Evolutionary conservation across 2,888 invertebrate species (phyloP).

Genomic region (Phorcus lineatus): DNA sequence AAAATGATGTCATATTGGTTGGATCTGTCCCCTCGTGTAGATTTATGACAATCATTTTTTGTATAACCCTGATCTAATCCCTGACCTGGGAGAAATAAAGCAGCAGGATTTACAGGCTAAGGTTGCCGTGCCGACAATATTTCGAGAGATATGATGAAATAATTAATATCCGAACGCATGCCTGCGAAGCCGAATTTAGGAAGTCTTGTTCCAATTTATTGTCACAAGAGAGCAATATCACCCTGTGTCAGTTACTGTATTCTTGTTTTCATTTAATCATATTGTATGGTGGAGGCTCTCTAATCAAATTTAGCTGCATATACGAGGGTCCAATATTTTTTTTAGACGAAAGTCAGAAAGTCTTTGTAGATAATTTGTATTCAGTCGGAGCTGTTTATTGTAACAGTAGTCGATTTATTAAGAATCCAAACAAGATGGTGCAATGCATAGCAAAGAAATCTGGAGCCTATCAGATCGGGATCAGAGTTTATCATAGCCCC

Average conservation of each 20-base stretch:
- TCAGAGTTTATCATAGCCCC: slow-evolving; percentile 17
- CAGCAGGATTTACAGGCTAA: neutral
- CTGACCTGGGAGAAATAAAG: neutral
- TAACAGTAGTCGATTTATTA: neutral
- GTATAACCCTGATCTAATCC: neutral
- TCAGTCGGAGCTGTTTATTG: slow-evolving; percentile 1
- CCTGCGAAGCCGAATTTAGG: neutral
- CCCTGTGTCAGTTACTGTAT: neutral
- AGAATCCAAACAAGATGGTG: neutral
- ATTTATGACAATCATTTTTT: neutral
- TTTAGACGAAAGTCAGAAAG: neutral
- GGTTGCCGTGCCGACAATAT: neutral
- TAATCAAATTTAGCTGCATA: slow-evolving; percentile 12
- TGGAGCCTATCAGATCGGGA: slow-evolving; percentile 7
- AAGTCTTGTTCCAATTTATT: neutral
- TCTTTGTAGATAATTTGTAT: slow-evolving; percentile 11
- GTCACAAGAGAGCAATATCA: neutral
- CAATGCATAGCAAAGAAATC: slow-evolving; percentile 5
- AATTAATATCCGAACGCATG: neutral
- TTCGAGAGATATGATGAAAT: slow-evolving; percentile 17
- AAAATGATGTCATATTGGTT: neutral
- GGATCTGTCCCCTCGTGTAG: neutral
- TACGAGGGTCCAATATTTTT: neutral
- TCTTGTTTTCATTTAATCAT: slow-evolving; percentile 9
- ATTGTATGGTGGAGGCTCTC: neutral